Conservation (phyloP, 2,113 vertebrate species). For the Hypanus sabinus region DNA sequence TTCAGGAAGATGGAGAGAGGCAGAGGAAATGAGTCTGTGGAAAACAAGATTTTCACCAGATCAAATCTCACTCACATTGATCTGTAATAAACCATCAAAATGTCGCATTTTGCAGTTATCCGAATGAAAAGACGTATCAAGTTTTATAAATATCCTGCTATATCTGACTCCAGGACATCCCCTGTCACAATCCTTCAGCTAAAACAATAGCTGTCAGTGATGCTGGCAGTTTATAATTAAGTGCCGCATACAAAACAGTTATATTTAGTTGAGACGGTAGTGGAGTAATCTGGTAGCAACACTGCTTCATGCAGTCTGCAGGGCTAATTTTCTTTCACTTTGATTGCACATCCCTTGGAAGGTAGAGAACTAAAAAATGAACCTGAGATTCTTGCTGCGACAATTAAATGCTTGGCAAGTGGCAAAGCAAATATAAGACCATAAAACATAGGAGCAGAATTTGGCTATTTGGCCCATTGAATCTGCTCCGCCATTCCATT, state of each 20-base stretch:
- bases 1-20: background rate
- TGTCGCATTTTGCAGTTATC: background rate
- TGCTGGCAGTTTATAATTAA: background rate
- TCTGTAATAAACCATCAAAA: background rate
- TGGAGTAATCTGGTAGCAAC: background rate
- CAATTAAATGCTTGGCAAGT: background rate
- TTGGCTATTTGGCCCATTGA: too few relatives aligned
- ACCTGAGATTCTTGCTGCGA: background rate
- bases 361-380: background rate
- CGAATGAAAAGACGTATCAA: background rate
- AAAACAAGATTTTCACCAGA: background rate
- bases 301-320: background rate
- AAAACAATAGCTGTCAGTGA: background rate
- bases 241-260: background rate
- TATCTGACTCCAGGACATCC: background rate
- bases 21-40: background rate
- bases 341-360: background rate
- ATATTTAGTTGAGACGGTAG: background rate
- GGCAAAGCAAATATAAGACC: background rate
- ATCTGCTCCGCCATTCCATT: too few relatives aligned
- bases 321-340: background rate
- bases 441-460: too few relatives aligned
- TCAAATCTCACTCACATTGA: background rate
- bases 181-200: background rate
- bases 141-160: background rate